Conservation (phyloP, 2,888 invertebrate genomes). For the Agelastica alni region DNA sequence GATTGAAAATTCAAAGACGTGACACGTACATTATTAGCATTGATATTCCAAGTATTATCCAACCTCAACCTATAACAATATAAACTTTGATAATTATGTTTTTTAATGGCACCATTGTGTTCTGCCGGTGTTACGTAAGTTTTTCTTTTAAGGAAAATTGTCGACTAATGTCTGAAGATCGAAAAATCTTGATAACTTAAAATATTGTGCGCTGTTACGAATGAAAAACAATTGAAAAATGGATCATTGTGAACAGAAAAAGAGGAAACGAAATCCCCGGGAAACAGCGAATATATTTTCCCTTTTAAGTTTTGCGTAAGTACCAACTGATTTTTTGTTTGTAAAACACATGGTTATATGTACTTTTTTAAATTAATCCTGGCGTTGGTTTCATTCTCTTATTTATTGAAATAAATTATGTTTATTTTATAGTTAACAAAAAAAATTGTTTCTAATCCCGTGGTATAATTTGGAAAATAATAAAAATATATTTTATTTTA, state of each 20-base stretch:
- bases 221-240: slow-evolving; percentile 21
- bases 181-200: neutral
- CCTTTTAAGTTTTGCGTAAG: slow-evolving; percentile 41
- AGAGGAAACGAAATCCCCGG: slow-evolving; percentile 39
- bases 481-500: too few species aligned
- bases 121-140: slow-evolving; percentile 5
- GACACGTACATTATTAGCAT: slow-evolving; percentile 4
- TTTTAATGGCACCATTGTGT: slow-evolving; percentile 6
- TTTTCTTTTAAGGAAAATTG: slow-evolving; percentile 1
- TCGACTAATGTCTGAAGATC: neutral
- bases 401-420: too few species aligned
- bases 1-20: slow-evolving; percentile 15
- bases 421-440: too few species aligned
- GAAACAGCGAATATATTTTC: slow-evolving; percentile 42
- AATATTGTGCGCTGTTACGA: neutral
- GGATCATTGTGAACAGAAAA: slow-evolving; percentile 39
- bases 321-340: slow-evolving; percentile 14
- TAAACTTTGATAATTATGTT: slow-evolving; percentile 5
- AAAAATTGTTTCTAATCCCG: too few species aligned
- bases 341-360: neutral
- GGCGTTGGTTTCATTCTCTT: too few species aligned
- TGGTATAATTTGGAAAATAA: too few species aligned
- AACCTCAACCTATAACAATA: neutral
- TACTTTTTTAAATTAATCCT: neutral
- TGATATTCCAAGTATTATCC: slow-evolving; percentile 7